Percentiles rank a stretch among this genome's conserved stretches.
These are phyloP conservation scores for Lepidotrigona ventralis DNA, from an alignment of 1,140 invertebrate genomes.

Conservation along the genomic window DNA sequence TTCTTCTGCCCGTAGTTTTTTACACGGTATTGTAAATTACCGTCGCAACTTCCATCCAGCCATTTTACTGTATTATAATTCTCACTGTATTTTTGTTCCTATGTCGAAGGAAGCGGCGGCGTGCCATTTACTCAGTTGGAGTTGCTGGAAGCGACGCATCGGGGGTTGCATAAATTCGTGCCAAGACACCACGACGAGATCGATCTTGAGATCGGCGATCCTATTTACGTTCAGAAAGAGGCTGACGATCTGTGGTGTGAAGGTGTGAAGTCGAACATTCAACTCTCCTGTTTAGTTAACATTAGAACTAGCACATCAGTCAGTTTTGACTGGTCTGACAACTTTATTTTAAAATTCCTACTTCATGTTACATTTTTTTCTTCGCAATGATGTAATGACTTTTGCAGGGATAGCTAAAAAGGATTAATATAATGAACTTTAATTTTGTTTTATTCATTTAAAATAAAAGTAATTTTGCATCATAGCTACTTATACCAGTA, in stretches of 20 bases:
- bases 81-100: background rate
- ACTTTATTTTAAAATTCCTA: no score
- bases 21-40: no score
- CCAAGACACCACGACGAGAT: slow-evolving; percentile 97
- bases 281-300: background rate
- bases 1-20: no score
- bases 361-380: no score
- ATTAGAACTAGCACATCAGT: no score
- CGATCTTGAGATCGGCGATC: slow-evolving; percentile 97
- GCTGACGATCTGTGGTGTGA: slow-evolving; percentile 99
- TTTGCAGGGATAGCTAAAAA: no score
- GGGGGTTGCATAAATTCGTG: slow-evolving; percentile 97
- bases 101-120: slow-evolving; percentile 80
- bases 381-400: no score
- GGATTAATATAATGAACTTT: no score
- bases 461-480: no score
- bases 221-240: slow-evolving; percentile 97
- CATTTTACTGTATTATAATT: background rate
- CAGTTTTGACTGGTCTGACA: no score
- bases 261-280: slow-evolving; percentile 79
- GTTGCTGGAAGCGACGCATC: slow-evolving; percentile 95
- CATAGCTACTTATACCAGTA: no score
- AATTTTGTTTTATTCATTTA: no score
- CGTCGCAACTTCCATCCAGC: background rate
- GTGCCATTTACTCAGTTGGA: slow-evolving; percentile 90